These are phyloP conservation scores for Harpagifer antarcticus DNA, from an alignment of 2,797 vertebrate genomes.

Conservation along the genomic window DNA sequence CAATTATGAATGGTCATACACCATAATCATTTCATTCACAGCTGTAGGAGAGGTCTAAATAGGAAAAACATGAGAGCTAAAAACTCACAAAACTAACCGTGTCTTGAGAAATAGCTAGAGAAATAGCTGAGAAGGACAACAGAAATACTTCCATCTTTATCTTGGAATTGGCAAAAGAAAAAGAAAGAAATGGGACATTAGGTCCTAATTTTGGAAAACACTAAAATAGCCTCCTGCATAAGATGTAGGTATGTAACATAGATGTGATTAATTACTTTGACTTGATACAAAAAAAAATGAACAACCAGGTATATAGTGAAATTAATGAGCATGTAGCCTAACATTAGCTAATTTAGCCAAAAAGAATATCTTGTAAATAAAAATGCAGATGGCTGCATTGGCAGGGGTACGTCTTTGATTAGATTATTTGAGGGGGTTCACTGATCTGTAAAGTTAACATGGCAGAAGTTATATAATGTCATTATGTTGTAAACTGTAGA, in stretches of 20 bases:
- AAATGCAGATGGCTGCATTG: no score
- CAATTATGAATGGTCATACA: slow-evolving; percentile 45
- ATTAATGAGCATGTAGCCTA: background rate
- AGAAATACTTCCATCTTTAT: background rate
- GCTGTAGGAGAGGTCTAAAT: slow-evolving; percentile 15
- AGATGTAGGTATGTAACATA: background rate
- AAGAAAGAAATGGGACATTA: background rate
- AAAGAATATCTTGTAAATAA: no score
- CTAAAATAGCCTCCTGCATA: no score
- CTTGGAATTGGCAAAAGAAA: background rate
- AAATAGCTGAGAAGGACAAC: background rate
- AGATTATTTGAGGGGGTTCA: no score
- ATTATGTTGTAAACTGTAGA: background rate
- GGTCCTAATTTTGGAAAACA: background rate
- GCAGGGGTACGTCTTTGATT: no score
- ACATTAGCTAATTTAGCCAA: no score
- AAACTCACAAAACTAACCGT: slow-evolving; percentile 15
- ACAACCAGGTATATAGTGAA: background rate
- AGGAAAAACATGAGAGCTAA: slow-evolving; percentile 1
- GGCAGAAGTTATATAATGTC: background rate
- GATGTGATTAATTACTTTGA: background rate
- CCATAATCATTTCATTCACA: slow-evolving; percentile 26
- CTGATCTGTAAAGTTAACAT: no score
- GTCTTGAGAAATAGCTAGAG: background rate
- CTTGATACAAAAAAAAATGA: no score